phyloP scores from a whole-genome alignment of 1,140 invertebrate genomes.

The Drosophila saltans region DNA sequence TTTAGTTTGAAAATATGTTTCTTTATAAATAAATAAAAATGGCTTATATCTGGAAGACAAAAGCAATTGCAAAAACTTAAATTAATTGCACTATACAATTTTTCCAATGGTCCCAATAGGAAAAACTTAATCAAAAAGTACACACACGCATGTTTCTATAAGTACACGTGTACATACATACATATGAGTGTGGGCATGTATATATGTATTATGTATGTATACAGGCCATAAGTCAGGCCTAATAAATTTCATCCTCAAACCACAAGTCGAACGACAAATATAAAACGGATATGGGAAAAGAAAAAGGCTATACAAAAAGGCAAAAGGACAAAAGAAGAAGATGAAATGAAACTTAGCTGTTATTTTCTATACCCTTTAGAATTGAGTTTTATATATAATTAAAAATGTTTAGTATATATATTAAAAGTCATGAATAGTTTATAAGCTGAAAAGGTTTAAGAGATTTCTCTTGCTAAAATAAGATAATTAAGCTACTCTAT shows the following conservation, averaged over 20 bases:
- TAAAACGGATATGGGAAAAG: constrained; percentile 20
- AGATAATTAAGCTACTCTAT: too few species aligned
- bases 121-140: constrained; percentile 45
- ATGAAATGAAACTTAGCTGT: background rate
- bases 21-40: background rate
- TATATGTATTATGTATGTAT: constrained; percentile 12
- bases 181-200: too few species aligned
- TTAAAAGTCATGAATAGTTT: too few species aligned
- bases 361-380: background rate
- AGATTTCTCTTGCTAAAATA: too few species aligned
- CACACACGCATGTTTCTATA: constrained; percentile 26
- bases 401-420: background rate
- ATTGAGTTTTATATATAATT: background rate
- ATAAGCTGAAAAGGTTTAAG: too few species aligned
- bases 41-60: background rate
- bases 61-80: background rate
- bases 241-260: constrained; percentile 52
- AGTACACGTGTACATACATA: background rate
- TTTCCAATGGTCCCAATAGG: constrained; percentile 18
- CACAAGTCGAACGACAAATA: constrained; percentile 59
- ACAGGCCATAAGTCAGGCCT: constrained; percentile 57
- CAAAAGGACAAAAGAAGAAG: constrained; percentile 37
- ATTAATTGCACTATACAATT: constrained; percentile 18
- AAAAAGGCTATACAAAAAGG: background rate
- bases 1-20: too few species aligned